Percentiles rank a stretch among this genome's conserved stretches.
These are phyloP conservation scores for Macroglossus sobrinus DNA, from an alignment of 2,113 vertebrate species.

Conservation along the genomic window DNA sequence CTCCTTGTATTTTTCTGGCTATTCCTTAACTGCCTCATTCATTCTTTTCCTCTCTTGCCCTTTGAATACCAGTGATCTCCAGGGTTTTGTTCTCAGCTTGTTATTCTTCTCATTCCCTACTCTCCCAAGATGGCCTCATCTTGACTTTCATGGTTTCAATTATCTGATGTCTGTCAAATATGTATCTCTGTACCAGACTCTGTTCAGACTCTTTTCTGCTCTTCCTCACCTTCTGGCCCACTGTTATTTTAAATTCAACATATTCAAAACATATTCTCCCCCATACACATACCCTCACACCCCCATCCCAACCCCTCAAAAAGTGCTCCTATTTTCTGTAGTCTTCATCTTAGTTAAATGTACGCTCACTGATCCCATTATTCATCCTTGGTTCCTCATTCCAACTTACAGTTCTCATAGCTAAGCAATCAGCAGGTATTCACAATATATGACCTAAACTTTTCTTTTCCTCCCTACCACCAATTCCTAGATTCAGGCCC, in stretches of 20 bases:
- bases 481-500: background rate
- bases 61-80: constrained; percentile 18
- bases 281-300: background rate
- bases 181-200: background rate
- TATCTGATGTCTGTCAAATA: background rate
- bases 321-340: background rate
- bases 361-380: background rate
- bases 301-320: background rate
- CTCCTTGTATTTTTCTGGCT: background rate
- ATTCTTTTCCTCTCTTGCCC: constrained; percentile 5
- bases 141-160: background rate
- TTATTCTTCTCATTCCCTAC: constrained; percentile 30
- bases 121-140: constrained; percentile 17
- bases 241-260: background rate
- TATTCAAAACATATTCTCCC: background rate
- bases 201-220: background rate
- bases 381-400: background rate
- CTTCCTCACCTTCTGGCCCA: background rate
- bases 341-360: background rate
- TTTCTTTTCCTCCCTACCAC: constrained; percentile 3
- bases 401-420: background rate
- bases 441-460: background rate
- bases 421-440: background rate
- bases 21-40: constrained; percentile 13
- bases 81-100: constrained; percentile 17